Base-by-base conservation (phyloP, 2,888 invertebrate species). In the Melanotus villosus region DNA sequence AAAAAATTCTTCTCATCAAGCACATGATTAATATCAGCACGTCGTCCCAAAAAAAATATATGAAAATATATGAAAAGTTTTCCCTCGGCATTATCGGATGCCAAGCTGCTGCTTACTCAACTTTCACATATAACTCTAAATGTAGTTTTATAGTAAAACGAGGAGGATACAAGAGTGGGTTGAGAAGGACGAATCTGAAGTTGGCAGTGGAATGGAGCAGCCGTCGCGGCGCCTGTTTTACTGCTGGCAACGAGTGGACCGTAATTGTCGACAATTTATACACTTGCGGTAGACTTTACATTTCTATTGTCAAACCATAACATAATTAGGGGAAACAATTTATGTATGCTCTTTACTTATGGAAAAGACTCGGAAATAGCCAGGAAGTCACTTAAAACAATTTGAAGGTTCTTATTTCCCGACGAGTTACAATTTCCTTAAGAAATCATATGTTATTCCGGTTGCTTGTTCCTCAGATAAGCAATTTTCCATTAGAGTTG, bases 221-320 rank as follows among this genome's bases (percentile, higher is more conserved):
- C 50, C 68, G 57, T 57, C 56, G 64, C 63, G 64, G 68, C 68
- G 68, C 68, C 68, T 50, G 58, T 41, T 68, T 65, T 68, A 43
- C 50, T 50, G 56, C 68, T 63, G 47, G 21, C 47, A 38, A 26
- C 60, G 50, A 68, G 45, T 68, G 68, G 64, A 57, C 63, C 38
- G 68, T 64, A 68, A 68, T 68, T 68, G 56, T 68, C 45, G 56
- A 63, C 57, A 57, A 64, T 68, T 63, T 63, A 62, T 64, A 47
- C 57, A 65, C 65, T 38, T 38, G 56, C 23, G 38, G 38, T 14
- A 38, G 19, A 56, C 21, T 36, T 38, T 38, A 16, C 36, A 16
- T 38, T 38, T 21, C 34, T 16, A 38, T 16, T 32, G 52, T 18
- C 52, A 32, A 52, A 52, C 32, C 32, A 52, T 18, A 16, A 52